Base-by-base conservation (phyloP, 2,113 vertebrate genomes). In the Chlamydotis undulata region DNA sequence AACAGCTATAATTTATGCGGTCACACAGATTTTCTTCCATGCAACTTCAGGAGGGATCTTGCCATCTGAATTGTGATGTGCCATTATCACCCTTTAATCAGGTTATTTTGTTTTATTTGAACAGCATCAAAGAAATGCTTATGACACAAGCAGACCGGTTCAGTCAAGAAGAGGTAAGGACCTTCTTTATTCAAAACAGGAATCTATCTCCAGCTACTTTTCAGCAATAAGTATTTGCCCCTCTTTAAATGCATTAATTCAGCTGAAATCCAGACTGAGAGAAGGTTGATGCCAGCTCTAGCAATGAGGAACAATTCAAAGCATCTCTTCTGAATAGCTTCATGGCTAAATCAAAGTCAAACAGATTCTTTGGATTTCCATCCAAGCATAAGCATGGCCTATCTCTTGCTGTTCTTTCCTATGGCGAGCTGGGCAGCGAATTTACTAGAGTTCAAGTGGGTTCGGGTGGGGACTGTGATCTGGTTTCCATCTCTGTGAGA, bases 111-210 rank as follows among this genome's bases (percentile, higher is more conserved):
- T 98, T 93, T 95, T 83, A 91, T 91, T 76, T 73, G 71, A 47
- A 83, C 97, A 99, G 99, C 94, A 99, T 99, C 96, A 99, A 98
- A 90, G 98, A 99, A 92, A 98, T 98, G 95, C 98, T 99, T 26
- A 99, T 98, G 98, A 99, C 99, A 35, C 99, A 99, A 91, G 99
- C 99, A 43, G 99, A 99, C 96, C 98, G 99, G 75, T 99, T 99
- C 98, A 98, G 97, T 13, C 98, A 99, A 87, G 98, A 98, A 68
- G 99, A 99, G 99, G 99, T 99, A 96, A 97, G 97, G 26, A 25
- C 83, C 57, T 41, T 26, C 28, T 33, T 68, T 64, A 83, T 67
- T 83, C 64, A 63, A 33, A 93, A 35, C 5, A 60, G n/a, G n/a
- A 71, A 57, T 83, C 41, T 35, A 29, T 69, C 67, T 49, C 47